Base-by-base conservation (phyloP, 2,797 vertebrate genomes). In the Merluccius polli region DNA sequence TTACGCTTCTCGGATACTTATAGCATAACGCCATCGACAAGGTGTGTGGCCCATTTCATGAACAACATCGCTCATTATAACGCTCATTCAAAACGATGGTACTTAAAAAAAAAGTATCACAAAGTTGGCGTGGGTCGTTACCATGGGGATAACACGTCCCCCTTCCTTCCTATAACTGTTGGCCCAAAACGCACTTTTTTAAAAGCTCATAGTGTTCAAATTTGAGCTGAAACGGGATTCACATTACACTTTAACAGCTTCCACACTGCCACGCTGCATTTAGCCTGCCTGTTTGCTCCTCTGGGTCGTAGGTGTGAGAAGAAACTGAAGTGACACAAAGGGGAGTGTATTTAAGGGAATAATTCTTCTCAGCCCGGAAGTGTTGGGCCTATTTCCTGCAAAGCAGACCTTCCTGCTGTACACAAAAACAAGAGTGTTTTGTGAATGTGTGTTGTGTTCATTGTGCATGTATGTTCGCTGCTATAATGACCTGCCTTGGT, bases 401-500 rank as follows among this genome's bases (percentile, higher is more conserved):
- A 30, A 32, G 27, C 67, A 7, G 67, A 6, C 30, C 67, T 9
- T 12, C 65, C 65, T 4, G n/a, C 18, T 9, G 18, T 35, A 24
- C 32, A 38, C 5, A 38, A 24, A 7, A 21, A 52, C 48, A 52
- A 52, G 59, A 1, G 7, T 63, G 36, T 72, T 38, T 72, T 27
- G 73, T 65, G 31, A 44, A 73, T 85, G 79, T 75, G 78, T 83
- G 75, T 29, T 24, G 59, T 63, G 74, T 83, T 82, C 7, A 73
- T 3, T 65, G 32, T 77, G 82, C 81, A 80, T 86, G 78, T 82
- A 75, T 84, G 77, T 84, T 77, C 32, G 33, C 83, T 82, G 82
- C 81, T 80, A 81, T 90, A 90, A 89, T 87, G 87, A 87, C 88
- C 80, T 80, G 76, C 87, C 67, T 83, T 33, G 81, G 86, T 85